Evolutionary conservation across 1,140 invertebrate species (phyloP).

Genomic region (Cyclargus thomasi): DNA sequence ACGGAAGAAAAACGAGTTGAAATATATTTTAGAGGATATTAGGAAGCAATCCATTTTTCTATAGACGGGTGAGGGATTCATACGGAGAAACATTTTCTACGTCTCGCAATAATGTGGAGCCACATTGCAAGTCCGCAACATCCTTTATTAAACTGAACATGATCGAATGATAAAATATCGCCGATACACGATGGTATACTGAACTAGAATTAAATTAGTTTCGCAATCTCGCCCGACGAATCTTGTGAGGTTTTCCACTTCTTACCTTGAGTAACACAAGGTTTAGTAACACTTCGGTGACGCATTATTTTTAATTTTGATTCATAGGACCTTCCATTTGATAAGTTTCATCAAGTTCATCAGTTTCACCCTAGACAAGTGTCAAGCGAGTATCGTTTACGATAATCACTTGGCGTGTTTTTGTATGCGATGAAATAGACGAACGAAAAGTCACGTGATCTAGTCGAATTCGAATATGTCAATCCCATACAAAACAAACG

Average conservation of each 20-base stretch:
- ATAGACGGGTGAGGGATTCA: constrained; percentile 14
- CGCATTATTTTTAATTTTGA: too few relatives aligned
- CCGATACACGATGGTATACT: not conserved
- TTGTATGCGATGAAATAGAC: too few relatives aligned
- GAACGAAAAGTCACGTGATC: too few relatives aligned
- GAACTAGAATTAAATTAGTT: constrained; percentile 1
- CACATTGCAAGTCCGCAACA: constrained; percentile 13
- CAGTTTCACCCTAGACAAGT: too few relatives aligned
- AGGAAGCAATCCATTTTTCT: constrained; percentile 3
- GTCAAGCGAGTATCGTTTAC: too few relatives aligned
- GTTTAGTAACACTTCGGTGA: too few relatives aligned
- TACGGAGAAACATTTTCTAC: constrained; percentile 13
- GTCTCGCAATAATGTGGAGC: constrained; percentile 10
- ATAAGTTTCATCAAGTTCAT: too few relatives aligned
- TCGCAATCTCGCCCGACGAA: not conserved
- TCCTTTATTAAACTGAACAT: constrained; percentile 15
- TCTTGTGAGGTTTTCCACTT: not conserved
- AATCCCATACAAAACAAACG: too few relatives aligned
- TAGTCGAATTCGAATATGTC: too few relatives aligned
- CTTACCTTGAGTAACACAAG: too few relatives aligned
- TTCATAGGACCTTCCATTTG: too few relatives aligned
- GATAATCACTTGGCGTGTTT: too few relatives aligned
- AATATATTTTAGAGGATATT: constrained; percentile 10
- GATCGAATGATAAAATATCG: constrained; percentile 12
- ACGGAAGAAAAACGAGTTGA: not conserved